These are phyloP conservation scores for Ondatra zibethicus DNA, from an alignment of 2,113 vertebrate species.

Conservation along the genomic window DNA sequence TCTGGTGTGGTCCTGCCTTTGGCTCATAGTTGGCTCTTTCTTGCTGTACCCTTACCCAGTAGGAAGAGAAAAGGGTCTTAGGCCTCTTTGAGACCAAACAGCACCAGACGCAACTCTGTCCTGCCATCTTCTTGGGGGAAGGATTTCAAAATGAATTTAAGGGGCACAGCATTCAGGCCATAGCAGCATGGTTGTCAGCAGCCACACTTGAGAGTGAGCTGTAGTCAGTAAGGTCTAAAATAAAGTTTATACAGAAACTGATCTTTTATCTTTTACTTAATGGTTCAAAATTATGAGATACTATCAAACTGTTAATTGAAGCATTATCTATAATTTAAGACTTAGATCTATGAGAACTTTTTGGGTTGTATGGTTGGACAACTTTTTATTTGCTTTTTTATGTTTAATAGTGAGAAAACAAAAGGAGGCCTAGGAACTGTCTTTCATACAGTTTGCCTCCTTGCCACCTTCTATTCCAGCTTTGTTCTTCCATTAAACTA, in stretches of 20 bases:
- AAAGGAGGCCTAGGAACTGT: neutral
- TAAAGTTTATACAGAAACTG: slow-evolving; percentile 10
- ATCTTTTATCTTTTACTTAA: slow-evolving; percentile 26
- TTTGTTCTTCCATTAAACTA: slow-evolving; percentile 50
- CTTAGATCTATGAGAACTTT: neutral
- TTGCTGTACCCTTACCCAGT: neutral
- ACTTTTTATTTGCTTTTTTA: slow-evolving; percentile 23
- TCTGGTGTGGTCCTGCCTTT: neutral
- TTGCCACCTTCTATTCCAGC: neutral
- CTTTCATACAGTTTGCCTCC: neutral
- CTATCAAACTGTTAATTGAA: slow-evolving; percentile 31
- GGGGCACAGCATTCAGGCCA: neutral
- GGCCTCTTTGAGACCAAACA: neutral
- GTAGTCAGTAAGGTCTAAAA: slow-evolving; percentile 6
- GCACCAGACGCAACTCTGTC: neutral
- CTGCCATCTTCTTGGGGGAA: neutral
- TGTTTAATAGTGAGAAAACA: neutral
- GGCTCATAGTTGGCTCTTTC: neutral
- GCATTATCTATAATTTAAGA: neutral
- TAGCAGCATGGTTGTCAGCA: neutral
- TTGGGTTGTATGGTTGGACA: slow-evolving; percentile 10
- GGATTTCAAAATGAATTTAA: neutral
- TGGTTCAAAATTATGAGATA: slow-evolving; percentile 34
- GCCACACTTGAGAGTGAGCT: slow-evolving; percentile 31
- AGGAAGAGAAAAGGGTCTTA: neutral